phyloP scores from a whole-genome alignment of 1,140 invertebrate genomes.

The Trinorchestia longiramus region DNA sequence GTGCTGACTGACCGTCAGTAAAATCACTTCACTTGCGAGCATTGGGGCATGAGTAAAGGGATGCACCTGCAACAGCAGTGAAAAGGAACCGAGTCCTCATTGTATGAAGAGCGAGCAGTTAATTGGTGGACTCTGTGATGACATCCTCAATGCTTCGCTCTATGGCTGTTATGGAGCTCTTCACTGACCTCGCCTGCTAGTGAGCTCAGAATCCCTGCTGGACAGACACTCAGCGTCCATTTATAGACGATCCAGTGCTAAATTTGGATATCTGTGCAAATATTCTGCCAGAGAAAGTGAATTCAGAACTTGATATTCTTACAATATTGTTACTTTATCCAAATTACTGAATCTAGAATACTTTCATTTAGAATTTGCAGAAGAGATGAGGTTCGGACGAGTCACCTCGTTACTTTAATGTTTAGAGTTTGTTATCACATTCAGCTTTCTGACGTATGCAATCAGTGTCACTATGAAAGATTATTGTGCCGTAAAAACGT shows the following conservation, averaged over 20 bases:
- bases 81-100: neutral
- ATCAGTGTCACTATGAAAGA: no score
- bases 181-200: neutral
- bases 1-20: neutral
- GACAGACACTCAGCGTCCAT: no score
- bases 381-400: no score
- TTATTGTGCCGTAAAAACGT: no score
- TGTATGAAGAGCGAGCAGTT: no score
- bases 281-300: neutral
- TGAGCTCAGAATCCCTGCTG: no score
- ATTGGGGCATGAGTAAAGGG: neutral
- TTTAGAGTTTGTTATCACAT: no score
- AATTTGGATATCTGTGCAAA: neutral
- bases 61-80: neutral
- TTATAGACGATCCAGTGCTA: neutral
- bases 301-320: neutral
- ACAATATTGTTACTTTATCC: neutral
- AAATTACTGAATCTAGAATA: neutral
- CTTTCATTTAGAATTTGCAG: no score
- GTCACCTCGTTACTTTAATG: no score
- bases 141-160: neutral
- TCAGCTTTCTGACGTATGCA: no score
- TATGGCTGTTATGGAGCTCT: neutral
- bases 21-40: neutral
- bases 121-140: neutral